These are phyloP conservation scores for Drosophila flavopinicola DNA, from an alignment of 2,888 invertebrate species.

Conservation along the genomic window DNA sequence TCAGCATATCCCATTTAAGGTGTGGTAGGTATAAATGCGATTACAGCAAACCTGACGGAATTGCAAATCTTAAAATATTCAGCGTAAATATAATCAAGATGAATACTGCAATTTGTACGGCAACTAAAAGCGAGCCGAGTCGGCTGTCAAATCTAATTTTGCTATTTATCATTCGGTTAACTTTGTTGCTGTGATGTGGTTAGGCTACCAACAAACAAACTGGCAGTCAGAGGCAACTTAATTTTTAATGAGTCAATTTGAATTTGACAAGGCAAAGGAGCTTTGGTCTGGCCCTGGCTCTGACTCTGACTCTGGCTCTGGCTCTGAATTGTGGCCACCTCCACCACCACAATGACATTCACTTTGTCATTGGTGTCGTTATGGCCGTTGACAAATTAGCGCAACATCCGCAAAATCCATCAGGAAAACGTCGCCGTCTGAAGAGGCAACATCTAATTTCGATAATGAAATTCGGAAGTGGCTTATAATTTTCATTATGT, in stretches of 20 bases:
- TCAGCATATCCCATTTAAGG: background rate
- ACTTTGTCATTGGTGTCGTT: constrained; percentile 61
- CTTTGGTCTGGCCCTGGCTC: constrained; percentile 14
- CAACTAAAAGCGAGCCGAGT: constrained; percentile 30
- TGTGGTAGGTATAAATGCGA: constrained; percentile 8
- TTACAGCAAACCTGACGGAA: constrained; percentile 34
- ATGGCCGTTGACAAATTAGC: constrained; percentile 76
- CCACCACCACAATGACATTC: constrained; percentile 68
- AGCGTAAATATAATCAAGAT: constrained; percentile 75
- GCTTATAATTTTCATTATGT: constrained; percentile 75
- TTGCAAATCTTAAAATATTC: constrained; percentile 49
- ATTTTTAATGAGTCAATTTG: constrained; percentile 80
- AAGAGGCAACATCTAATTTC: constrained; percentile 66
- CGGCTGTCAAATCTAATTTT: constrained; percentile 78
- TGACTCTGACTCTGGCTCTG: background rate
- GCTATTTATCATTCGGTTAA: constrained; percentile 80
- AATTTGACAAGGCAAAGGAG: constrained; percentile 73
- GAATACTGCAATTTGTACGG: constrained; percentile 73
- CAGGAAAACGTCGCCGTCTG: constrained; percentile 36
- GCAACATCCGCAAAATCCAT: constrained; percentile 72
- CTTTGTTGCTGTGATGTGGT: constrained; percentile 53
- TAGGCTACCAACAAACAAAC: constrained; percentile 12
- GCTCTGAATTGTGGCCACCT: constrained; percentile 2
- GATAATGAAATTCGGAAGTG: constrained; percentile 80
- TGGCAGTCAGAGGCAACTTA: constrained; percentile 61